phyloP scores from a whole-genome alignment of 2,113 vertebrate species.

The Lophochroa leadbeateri region DNA sequence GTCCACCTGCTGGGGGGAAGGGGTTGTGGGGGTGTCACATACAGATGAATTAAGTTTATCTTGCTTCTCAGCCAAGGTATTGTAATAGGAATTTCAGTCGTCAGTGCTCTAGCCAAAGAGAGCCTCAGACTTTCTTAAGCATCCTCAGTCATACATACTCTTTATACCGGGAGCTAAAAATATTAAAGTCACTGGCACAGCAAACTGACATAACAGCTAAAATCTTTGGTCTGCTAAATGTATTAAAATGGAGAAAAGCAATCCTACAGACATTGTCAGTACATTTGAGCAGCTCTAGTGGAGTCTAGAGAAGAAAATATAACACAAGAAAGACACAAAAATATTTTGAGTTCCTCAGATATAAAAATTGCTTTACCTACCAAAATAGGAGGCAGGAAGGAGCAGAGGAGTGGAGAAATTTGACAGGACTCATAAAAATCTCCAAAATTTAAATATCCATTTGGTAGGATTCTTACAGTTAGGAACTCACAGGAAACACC shows the following conservation, averaged over 20 bases:
- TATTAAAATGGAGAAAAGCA: neutral
- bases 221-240: neutral
- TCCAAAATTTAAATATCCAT: neutral
- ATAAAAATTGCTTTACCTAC: neutral
- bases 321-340: neutral
- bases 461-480: neutral
- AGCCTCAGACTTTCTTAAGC: neutral
- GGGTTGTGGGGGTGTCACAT: rapidly evolving
- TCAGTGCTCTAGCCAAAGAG: neutral
- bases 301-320: neutral
- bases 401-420: neutral
- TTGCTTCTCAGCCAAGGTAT: neutral
- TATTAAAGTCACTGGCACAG: neutral
- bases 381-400: neutral
- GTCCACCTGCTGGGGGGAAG: neutral
- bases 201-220: neutral
- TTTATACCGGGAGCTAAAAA: neutral
- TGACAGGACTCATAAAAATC: neutral
- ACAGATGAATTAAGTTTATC: neutral
- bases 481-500: neutral
- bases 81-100: neutral
- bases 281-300: neutral
- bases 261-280: neutral
- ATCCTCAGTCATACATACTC: neutral
- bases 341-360: neutral